A percentile compares a stretch with the other conserved stretches of the same genome.
Evolutionary conservation across 2,888 invertebrate genomes (phyloP).

Genomic region (Brachycybe producta): DNA sequence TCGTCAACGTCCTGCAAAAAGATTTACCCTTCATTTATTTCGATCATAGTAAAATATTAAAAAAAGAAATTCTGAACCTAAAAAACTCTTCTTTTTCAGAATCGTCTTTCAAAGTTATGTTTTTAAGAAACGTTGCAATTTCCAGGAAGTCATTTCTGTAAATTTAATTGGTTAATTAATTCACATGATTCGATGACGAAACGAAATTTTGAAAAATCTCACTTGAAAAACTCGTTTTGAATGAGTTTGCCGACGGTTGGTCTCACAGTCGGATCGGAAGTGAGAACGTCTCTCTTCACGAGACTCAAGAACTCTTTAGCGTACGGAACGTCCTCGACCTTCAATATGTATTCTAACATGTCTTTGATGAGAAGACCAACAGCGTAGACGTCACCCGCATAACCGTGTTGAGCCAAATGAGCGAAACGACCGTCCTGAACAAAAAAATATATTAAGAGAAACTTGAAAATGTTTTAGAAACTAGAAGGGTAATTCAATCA

Average conservation of each 20-base stretch:
- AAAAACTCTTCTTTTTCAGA: conserved; percentile 68
- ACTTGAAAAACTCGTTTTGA: conserved; percentile 52
- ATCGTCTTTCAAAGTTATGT: conserved; percentile 63
- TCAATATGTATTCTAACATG: conserved; percentile 6
- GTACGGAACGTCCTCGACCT: conserved; percentile 1
- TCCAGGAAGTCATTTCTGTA: conserved; percentile 51
- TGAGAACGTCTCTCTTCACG: conserved; percentile 9
- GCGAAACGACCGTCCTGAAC: conserved; percentile 6
- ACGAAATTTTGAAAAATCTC: conserved; percentile 29
- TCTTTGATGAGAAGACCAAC: conserved; percentile 8
- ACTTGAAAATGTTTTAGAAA: too few species aligned
- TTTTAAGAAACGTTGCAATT: conserved; percentile 67
- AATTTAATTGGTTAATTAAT: neutral
- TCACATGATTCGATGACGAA: neutral
- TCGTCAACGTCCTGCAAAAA: conserved; percentile 45
- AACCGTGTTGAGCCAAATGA: neutral
- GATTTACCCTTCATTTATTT: neutral
- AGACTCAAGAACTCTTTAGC: conserved; percentile 8
- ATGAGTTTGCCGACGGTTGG: conserved; percentile 1
- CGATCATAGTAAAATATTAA: neutral
- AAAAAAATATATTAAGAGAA: too few species aligned
- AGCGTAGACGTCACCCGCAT: conserved; percentile 11
- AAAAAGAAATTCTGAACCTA: conserved; percentile 35
- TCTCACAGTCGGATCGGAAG: conserved; percentile 7
- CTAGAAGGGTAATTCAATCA: too few species aligned